Conservation (phyloP, 2,888 invertebrate genomes). For the Lasioglossum calceatum region DNA sequence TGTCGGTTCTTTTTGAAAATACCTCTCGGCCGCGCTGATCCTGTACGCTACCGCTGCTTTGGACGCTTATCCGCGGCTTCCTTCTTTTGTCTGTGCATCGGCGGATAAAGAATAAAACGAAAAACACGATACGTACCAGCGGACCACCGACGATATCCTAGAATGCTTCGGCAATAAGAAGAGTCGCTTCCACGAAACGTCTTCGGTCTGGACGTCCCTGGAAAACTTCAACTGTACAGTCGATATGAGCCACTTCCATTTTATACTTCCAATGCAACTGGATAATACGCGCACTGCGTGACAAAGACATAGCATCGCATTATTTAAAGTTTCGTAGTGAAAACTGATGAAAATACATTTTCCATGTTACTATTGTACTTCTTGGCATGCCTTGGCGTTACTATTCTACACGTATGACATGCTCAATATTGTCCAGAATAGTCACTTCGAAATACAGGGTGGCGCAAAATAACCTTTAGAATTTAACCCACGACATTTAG, state of each 20-base stretch:
- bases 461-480: too few species aligned
- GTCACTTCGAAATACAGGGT: too few species aligned
- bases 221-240: not conserved
- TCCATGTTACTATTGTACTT: not conserved
- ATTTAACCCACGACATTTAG: too few species aligned
- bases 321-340: not conserved
- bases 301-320: not conserved
- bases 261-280: not conserved
- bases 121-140: not conserved
- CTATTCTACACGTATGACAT: not conserved
- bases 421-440: too few species aligned
- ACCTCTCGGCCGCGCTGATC: conserved; percentile 29
- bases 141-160: conserved; percentile 9
- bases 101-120: not conserved
- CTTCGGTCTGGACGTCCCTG: not conserved
- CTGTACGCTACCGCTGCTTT: conserved; percentile 7
- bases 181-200: not conserved
- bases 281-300: not conserved
- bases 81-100: conserved; percentile 17
- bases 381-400: not conserved
- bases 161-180: not conserved
- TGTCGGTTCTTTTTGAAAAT: conserved; percentile 54
- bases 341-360: not conserved
- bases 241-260: not conserved
- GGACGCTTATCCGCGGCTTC: conserved; percentile 31